A percentile compares a stretch with the other conserved stretches of the same genome.
Evolutionary conservation across 2,797 vertebrate species (phyloP).

Genomic region (Varecia variegata): DNA sequence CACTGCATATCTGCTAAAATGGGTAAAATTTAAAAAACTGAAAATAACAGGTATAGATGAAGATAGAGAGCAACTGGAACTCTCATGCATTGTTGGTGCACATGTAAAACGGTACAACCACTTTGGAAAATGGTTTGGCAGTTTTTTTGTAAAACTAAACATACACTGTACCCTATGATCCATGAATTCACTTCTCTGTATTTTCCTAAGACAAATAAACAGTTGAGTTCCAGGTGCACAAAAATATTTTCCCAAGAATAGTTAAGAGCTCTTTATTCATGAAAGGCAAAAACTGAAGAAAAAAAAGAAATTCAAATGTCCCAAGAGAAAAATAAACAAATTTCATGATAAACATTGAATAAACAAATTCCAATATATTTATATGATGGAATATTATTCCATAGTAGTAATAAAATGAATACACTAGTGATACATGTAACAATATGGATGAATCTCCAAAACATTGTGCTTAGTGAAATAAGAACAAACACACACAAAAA

Average conservation of each 20-base stretch:
- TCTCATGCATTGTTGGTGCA: not conserved
- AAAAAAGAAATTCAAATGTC: not conserved
- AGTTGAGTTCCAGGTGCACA: not conserved
- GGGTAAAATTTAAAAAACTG: not conserved
- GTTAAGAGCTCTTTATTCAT: not conserved
- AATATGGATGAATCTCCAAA: not conserved
- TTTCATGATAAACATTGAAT: not conserved
- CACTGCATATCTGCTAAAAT: not conserved
- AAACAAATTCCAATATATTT: not conserved
- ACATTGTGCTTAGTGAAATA: not conserved
- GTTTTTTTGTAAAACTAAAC: not conserved
- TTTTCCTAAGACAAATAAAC: not conserved
- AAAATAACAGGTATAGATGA: not conserved
- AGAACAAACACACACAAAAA: not conserved
- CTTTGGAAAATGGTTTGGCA: not conserved
- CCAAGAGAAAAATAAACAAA: not conserved
- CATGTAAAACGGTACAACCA: not conserved
- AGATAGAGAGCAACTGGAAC: not conserved
- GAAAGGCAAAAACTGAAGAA: not conserved
- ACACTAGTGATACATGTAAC: not conserved
- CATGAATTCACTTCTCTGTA: not conserved
- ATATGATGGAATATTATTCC: not conserved
- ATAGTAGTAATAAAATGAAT: not conserved
- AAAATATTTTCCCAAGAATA: not conserved
- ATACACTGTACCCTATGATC: not conserved